A percentile compares a stretch with the other conserved stretches of the same genome.
Evolutionary conservation across 2,888 invertebrate species (phyloP).

Genomic region (Folsomia manolachei): DNA sequence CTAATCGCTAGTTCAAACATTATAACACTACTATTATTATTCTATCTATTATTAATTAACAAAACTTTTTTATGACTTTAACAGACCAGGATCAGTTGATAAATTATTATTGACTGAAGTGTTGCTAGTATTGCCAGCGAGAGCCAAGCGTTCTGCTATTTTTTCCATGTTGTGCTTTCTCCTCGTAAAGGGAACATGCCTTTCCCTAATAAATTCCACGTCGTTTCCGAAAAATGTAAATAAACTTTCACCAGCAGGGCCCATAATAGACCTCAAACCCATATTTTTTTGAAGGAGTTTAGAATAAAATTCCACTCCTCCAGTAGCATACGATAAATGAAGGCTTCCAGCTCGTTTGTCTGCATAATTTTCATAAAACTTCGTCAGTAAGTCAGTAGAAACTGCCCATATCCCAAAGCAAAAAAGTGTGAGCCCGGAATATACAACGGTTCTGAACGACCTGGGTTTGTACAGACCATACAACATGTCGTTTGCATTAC

Average conservation of each 20-base stretch:
- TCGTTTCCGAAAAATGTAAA: constrained; percentile 70
- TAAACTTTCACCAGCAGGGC: constrained; percentile 61
- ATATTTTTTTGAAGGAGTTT: constrained; percentile 71
- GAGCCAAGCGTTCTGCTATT: constrained; percentile 55
- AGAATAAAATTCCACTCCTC: constrained; percentile 73
- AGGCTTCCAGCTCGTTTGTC: constrained; percentile 64
- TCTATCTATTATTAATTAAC: too few relatives aligned
- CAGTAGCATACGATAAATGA: constrained; percentile 65
- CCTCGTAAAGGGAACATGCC: constrained; percentile 64
- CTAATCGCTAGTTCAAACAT: too few relatives aligned
- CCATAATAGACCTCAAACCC: constrained; percentile 67
- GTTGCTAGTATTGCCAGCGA: not conserved
- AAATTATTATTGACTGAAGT: not conserved
- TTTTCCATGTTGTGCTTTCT: constrained; percentile 67
- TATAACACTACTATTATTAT: too few relatives aligned
- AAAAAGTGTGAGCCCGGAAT: constrained; percentile 61
- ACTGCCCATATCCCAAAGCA: constrained; percentile 63
- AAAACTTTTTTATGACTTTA: not conserved
- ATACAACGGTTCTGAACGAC: constrained; percentile 57
- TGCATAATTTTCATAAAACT: constrained; percentile 62
- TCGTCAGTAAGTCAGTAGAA: constrained; percentile 65
- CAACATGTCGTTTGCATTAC: constrained; percentile 59
- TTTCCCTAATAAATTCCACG: constrained; percentile 62
- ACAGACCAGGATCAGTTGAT: not conserved
- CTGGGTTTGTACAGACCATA: constrained; percentile 61